Evolutionary conservation across 2,888 invertebrate species (phyloP).

Genomic region (Noctua fimbriata): DNA sequence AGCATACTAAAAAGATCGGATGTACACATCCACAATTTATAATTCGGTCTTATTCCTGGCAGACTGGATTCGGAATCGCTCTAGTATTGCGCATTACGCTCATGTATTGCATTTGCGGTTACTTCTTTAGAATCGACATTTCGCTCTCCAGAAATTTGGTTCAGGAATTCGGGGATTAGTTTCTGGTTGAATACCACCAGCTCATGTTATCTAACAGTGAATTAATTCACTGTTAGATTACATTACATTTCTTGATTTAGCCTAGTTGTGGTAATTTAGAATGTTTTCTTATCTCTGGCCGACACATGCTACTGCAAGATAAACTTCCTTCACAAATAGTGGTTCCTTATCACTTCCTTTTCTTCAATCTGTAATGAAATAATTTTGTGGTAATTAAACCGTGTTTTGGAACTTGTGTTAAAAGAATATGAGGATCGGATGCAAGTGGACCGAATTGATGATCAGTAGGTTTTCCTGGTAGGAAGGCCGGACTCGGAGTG

Average conservation of each 20-base stretch:
- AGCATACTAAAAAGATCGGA: background rate
- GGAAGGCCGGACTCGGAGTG: background rate
- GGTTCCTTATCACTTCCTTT: background rate
- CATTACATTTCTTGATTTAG: constrained; percentile 6
- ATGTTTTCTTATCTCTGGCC: constrained; percentile 2
- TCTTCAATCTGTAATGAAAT: background rate
- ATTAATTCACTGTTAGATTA: background rate
- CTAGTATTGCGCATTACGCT: background rate
- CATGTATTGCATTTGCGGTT: constrained; percentile 16
- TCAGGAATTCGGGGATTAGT: constrained; percentile 51
- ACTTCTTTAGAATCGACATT: constrained; percentile 45
- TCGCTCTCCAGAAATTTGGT: constrained; percentile 23
- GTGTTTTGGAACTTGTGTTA: background rate
- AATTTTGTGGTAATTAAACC: background rate
- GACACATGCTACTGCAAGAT: constrained; percentile 8
- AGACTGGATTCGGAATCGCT: constrained; percentile 3
- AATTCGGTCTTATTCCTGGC: constrained; percentile 8
- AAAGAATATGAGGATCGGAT: background rate
- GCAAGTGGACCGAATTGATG: background rate
- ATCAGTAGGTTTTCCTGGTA: background rate
- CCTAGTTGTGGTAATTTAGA: background rate
- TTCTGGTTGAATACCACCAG: constrained; percentile 38
- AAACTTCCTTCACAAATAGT: background rate
- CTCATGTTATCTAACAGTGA: constrained; percentile 32
- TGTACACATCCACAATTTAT: background rate